Conservation (phyloP, 2,797 vertebrate species). For the Pipistrellus nathusii region DNA sequence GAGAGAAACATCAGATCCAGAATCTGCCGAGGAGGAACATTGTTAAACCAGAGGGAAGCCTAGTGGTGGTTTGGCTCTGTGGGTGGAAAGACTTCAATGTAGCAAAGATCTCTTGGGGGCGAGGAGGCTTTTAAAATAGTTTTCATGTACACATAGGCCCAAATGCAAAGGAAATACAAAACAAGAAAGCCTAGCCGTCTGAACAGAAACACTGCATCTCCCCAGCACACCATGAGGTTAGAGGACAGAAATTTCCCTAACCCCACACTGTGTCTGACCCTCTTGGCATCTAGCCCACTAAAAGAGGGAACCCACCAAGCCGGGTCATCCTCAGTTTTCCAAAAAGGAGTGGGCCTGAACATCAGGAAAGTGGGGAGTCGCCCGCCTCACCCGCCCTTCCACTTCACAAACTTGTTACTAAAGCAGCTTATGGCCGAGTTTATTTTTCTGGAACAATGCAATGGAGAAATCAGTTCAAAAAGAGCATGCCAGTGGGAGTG, state of each 20-base stretch:
- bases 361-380: not conserved
- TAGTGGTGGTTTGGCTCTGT: not conserved
- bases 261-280: slow-evolving; percentile 69
- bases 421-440: slow-evolving; percentile 39
- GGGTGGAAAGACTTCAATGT: slow-evolving; percentile 49
- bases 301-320: slow-evolving; percentile 11
- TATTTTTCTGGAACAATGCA: slow-evolving; percentile 81
- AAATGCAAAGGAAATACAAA: slow-evolving; percentile 26
- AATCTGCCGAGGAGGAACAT: not conserved
- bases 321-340: not conserved
- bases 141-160: slow-evolving; percentile 35
- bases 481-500: slow-evolving; percentile 1
- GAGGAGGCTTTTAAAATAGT: slow-evolving; percentile 69
- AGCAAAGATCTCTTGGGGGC: slow-evolving; percentile 55
- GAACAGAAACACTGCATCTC: slow-evolving; percentile 62
- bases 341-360: slow-evolving; percentile 9
- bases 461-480: slow-evolving; percentile 72
- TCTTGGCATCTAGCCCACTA: slow-evolving; percentile 70
- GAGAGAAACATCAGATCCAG: not conserved
- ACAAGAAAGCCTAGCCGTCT: slow-evolving; percentile 56
- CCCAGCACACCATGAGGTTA: slow-evolving; percentile 19
- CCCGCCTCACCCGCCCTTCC: not conserved
- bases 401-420: slow-evolving; percentile 74
- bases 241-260: slow-evolving; percentile 47
- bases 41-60: slow-evolving; percentile 50